These are phyloP conservation scores for Tenualosa ilisha DNA, from an alignment of 2,797 vertebrate species.

Conservation along the genomic window DNA sequence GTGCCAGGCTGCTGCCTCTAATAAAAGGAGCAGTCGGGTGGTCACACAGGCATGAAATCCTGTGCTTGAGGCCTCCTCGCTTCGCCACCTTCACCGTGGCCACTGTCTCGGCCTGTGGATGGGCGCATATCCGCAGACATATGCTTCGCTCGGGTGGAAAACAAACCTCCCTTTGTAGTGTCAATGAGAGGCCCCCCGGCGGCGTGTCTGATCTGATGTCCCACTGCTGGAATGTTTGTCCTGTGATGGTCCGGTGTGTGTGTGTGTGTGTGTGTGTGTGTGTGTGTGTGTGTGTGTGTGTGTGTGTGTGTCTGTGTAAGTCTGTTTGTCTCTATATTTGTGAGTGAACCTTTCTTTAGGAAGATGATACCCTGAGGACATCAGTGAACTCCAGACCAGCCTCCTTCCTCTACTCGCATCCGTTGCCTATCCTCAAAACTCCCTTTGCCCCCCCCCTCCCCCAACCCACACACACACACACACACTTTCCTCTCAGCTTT, in stretches of 20 bases:
- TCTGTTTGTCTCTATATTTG: not conserved
- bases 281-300: not conserved
- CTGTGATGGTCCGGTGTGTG: not conserved
- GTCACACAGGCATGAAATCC: constrained; percentile 70
- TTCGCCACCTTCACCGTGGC: constrained; percentile 58
- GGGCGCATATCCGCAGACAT: constrained; percentile 62
- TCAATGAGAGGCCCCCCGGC: constrained; percentile 54
- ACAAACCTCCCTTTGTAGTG: constrained; percentile 70
- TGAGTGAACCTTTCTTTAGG: not conserved
- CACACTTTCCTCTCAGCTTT: constrained; percentile 55
- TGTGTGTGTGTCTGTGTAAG: not conserved
- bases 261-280: not conserved
- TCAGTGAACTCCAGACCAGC: constrained; percentile 19
- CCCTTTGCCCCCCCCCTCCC: constrained; percentile 31
- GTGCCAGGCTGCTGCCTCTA: not conserved
- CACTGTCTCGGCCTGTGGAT: constrained; percentile 72
- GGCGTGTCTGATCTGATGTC: constrained; percentile 38
- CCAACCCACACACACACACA: constrained; percentile 9
- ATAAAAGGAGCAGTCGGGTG: constrained; percentile 43
- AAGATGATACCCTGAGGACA: constrained; percentile 9
- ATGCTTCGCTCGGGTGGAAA: constrained; percentile 68
- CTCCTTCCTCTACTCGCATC: not conserved
- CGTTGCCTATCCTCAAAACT: not conserved
- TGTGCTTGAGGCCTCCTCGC: not conserved
- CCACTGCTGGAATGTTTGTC: not conserved